phyloP scores from a whole-genome alignment of 1,140 invertebrate genomes.

The Watersipora subatra region DNA sequence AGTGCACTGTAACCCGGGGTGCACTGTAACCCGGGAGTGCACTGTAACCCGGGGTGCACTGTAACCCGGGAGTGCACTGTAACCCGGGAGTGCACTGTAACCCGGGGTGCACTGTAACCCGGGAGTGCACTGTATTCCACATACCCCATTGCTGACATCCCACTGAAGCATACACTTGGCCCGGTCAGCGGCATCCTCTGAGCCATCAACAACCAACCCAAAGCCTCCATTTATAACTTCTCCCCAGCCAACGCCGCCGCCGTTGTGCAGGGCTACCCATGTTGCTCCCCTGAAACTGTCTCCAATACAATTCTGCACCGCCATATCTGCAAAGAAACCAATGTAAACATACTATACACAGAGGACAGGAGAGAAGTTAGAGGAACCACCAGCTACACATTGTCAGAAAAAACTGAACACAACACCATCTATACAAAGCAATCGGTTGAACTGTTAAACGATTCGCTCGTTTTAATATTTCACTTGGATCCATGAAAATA shows the following conservation, averaged over 20 bases:
- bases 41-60: background rate
- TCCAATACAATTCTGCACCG: conserved; percentile 54
- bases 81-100: background rate
- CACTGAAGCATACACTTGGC: conserved; percentile 48
- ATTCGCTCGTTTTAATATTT: too few relatives aligned
- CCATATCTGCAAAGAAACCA: conserved; percentile 46
- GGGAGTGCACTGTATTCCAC: conserved; percentile 19
- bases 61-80: background rate
- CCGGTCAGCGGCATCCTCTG: conserved; percentile 42
- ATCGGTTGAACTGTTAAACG: too few relatives aligned
- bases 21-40: background rate
- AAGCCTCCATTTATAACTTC: conserved; percentile 59
- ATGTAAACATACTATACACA: background rate
- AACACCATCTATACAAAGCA: too few relatives aligned
- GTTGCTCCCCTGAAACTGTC: conserved; percentile 55
- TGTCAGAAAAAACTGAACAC: too few relatives aligned
- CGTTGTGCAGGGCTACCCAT: conserved; percentile 57
- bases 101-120: background rate
- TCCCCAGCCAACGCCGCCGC: conserved; percentile 57
- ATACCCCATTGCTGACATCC: conserved; percentile 56
- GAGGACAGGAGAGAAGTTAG: background rate
- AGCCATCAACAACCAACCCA: conserved; percentile 53
- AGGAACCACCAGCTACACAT: background rate
- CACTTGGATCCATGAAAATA: too few relatives aligned
- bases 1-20: background rate